phyloP scores from a whole-genome alignment of 30 jellyfish, hydroid and myxozoan species.

The Haliclystus octoradiatus region DNA sequence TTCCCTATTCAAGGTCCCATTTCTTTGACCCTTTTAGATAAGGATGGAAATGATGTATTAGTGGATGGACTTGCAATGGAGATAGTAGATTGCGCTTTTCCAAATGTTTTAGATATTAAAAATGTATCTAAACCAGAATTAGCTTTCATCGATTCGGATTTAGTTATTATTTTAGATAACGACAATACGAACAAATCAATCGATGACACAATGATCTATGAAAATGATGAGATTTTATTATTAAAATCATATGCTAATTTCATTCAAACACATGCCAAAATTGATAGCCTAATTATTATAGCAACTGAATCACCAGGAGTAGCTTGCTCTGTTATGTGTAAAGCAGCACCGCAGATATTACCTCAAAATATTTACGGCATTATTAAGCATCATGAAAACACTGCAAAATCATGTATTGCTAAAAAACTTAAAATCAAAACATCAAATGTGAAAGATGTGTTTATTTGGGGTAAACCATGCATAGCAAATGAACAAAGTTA shows the following conservation, averaged over 20 bases:
- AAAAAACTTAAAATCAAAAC: slow-evolving; percentile 50
- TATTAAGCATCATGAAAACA: slow-evolving; percentile 67
- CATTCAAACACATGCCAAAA: slow-evolving; percentile 20
- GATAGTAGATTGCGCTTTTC: slow-evolving; percentile 73
- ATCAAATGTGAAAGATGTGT: slow-evolving; percentile 35
- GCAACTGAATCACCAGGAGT: slow-evolving; percentile 43
- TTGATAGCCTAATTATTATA: slow-evolving; percentile 14
- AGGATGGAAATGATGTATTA: slow-evolving; percentile 12
- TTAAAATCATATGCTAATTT: slow-evolving; percentile 12
- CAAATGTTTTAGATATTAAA: slow-evolving; percentile 24
- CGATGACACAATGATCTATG: not conserved
- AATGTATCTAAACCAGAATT: slow-evolving; percentile 17
- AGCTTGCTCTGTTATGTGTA: slow-evolving; percentile 28
- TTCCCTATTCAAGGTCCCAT: slow-evolving; percentile 25
- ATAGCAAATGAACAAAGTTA: slow-evolving; percentile 4
- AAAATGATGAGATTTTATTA: not conserved
- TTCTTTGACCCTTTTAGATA: slow-evolving; percentile 35
- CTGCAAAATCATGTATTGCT: slow-evolving; percentile 67
- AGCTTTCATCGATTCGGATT: slow-evolving; percentile 65
- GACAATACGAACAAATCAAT: slow-evolving; percentile 5
- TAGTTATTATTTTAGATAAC: slow-evolving; percentile 39
- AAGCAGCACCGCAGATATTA: slow-evolving; percentile 9
- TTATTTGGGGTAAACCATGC: slow-evolving; percentile 75
- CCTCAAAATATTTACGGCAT: slow-evolving; percentile 46
- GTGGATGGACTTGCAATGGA: slow-evolving; percentile 69